phyloP scores from a whole-genome alignment of 2,797 vertebrate species.

The Danio aesculapii region DNA sequence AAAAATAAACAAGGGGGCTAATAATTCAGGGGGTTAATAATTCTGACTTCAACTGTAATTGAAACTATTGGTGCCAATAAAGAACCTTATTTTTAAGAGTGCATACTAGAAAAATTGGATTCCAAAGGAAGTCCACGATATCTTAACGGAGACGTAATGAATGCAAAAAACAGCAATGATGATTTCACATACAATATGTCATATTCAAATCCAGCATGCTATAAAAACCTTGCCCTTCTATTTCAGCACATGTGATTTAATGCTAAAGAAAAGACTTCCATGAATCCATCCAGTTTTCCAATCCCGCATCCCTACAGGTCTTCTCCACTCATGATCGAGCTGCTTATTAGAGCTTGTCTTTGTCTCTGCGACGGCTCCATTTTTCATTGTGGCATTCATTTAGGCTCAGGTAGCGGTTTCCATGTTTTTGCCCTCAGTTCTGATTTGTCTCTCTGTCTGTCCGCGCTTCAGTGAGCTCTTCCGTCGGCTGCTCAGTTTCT shows the following conservation, averaged over 20 bases:
- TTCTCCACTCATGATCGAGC: constrained; percentile 68
- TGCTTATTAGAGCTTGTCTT: constrained; percentile 74
- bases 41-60: too few relatives aligned
- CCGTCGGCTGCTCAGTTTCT: constrained; percentile 57
- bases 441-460: constrained; percentile 54
- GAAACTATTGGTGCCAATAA: too few relatives aligned
- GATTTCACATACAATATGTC: constrained; percentile 9
- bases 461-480: constrained; percentile 55
- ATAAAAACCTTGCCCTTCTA: constrained; percentile 1
- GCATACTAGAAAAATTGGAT: too few relatives aligned
- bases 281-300: constrained; percentile 42
- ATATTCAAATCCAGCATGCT: constrained; percentile 11
- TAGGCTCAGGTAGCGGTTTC: constrained; percentile 46
- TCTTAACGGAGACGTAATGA: constrained; percentile 1
- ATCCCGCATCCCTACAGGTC: constrained; percentile 64
- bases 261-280: constrained; percentile 37
- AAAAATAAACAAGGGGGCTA: too few relatives aligned
- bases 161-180: constrained; percentile 21
- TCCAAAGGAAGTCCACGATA: background rate
- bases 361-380: constrained; percentile 88
- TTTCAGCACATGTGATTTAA: constrained; percentile 11
- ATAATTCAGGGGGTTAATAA: too few relatives aligned
- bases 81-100: too few relatives aligned
- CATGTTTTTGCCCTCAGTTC: constrained; percentile 54
- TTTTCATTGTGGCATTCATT: constrained; percentile 95